phyloP scores from a whole-genome alignment of 2,113 vertebrate species.

The Crotalus horridus region DNA sequence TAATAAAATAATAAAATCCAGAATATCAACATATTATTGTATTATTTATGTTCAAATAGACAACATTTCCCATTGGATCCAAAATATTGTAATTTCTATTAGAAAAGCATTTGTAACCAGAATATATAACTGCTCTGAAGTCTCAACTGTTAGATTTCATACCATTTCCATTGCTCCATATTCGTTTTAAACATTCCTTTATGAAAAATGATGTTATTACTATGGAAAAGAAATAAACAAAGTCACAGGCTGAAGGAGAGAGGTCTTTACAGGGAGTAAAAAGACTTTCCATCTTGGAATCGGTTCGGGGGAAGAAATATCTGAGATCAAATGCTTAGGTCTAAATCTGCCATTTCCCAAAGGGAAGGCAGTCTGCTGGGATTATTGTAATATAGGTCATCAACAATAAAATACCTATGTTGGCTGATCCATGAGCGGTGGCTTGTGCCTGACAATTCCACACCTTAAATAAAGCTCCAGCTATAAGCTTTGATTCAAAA shows the following conservation, averaged over 20 bases:
- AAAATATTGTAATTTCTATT: constrained; percentile 16
- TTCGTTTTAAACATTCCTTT: constrained; percentile 5
- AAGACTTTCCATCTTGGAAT: not conserved
- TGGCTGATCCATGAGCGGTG: no score
- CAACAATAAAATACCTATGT: no score
- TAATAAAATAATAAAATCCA: not conserved
- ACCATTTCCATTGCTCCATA: not conserved
- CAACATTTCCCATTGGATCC: constrained; percentile 3
- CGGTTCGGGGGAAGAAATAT: not conserved
- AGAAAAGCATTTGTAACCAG: constrained; percentile 1
- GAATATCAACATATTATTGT: not conserved
- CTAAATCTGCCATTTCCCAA: not conserved
- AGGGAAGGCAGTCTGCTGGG: not conserved
- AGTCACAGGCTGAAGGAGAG: not conserved
- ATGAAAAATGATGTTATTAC: not conserved
- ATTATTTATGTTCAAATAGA: not conserved
- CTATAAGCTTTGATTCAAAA: not conserved
- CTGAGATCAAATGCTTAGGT: not conserved
- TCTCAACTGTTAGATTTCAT: not conserved
- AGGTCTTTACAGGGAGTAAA: not conserved
- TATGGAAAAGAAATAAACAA: constrained; percentile 13
- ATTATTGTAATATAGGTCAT: not conserved
- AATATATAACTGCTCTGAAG: not conserved
- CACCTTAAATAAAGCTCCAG: not conserved
- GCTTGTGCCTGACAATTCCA: no score